Evolutionary conservation across 1,140 invertebrate genomes (phyloP).

Genomic region (Augochlora pura): DNA sequence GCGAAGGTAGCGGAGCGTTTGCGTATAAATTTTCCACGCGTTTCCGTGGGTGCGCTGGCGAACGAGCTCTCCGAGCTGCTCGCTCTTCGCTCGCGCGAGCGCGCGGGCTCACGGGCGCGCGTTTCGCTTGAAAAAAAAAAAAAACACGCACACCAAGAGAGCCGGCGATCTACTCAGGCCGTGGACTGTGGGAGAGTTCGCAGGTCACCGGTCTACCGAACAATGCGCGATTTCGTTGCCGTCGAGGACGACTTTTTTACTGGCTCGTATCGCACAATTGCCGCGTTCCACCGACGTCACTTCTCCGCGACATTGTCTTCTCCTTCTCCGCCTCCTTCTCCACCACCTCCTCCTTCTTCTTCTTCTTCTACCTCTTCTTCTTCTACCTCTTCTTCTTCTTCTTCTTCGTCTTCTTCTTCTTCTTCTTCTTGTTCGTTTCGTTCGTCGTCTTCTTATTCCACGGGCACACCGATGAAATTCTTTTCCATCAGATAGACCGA

Average conservation of each 20-base stretch:
- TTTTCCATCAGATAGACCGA: slow-evolving; percentile 14
- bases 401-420: background rate
- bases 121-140: slow-evolving; percentile 38
- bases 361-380: background rate
- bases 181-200: slow-evolving; percentile 76
- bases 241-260: slow-evolving; percentile 65
- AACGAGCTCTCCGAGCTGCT: background rate
- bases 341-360: slow-evolving; percentile 5
- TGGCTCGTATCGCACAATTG: slow-evolving; percentile 58
- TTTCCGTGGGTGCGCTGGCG: background rate
- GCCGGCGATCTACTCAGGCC: background rate
- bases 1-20: background rate
- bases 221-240: slow-evolving; percentile 71
- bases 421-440: background rate
- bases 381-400: background rate
- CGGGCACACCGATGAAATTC: slow-evolving; percentile 12
- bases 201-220: slow-evolving; percentile 75
- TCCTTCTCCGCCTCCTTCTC: background rate
- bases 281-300: slow-evolving; percentile 40
- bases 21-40: slow-evolving; percentile 7
- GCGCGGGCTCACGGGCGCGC: background rate
- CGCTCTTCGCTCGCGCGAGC: too few species aligned
- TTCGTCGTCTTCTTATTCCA: background rate
- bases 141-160: slow-evolving; percentile 13
- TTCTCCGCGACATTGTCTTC: slow-evolving; percentile 34